Base-by-base conservation (phyloP, 1,140 invertebrate genomes). In the Cataglyphis hispanica region DNA sequence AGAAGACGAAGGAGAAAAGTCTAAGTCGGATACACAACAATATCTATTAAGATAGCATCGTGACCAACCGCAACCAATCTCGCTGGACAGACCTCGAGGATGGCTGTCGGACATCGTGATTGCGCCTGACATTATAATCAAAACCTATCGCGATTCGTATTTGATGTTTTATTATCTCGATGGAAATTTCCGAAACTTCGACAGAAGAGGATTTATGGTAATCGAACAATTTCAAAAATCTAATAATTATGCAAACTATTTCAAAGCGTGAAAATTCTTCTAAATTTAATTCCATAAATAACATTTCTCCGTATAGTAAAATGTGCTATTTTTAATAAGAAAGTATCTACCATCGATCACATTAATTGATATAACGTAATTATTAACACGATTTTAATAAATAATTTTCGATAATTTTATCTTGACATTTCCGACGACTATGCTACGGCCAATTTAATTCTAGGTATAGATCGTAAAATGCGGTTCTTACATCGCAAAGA, bases 41-140 rank as follows among this genome's bases (percentile, higher is more conserved):
- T 89, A 89, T 31, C 85, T 89, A 89, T 89, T 89, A 89, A 89
- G 88, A 89, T 86, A 89, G 58, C 84, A 89, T 89, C 88, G 77
- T 63, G 84, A 86, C 77, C 88, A 60, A 89, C 88, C 84, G 46
- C 88, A 40, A 69, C 53, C 87, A 89, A 89, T 89, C 72, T 78
- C 53, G 22, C 64, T 58, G 83, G 72, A 89, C 87, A 69, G 72
- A 89, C 80, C 86, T 78, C 64, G 72, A 86, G 84, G 75, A 86
- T 60, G 43, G 50, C 43, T 70, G 60, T 85, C 85, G 40, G 56
- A 66, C n/a, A 60, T 69, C 72, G 31, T 63, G 72, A 74, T 89
- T 89, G 85, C 85, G 63, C 43, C 74, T 84, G 85, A 89, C 88
- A 88, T 89, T 77, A 84, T 86, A 89, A 84, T 89, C 66, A 67